A percentile compares a stretch with the other conserved stretches of the same genome.
phyloP scores from a whole-genome alignment of 2,113 vertebrate species.

The Cygnus atratus region DNA sequence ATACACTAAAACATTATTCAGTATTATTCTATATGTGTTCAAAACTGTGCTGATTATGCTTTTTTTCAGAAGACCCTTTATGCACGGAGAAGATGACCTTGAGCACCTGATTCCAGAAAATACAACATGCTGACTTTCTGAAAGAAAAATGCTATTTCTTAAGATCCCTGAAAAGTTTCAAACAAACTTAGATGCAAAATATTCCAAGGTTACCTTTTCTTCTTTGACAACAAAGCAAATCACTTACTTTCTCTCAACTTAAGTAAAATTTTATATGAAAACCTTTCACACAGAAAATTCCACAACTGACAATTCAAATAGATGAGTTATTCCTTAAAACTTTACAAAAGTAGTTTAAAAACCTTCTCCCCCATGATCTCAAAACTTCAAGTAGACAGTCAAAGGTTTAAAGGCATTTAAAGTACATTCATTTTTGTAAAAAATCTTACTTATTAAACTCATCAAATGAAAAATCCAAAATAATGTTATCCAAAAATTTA shows the following conservation, averaged over 20 bases:
- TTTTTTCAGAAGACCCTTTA: background rate
- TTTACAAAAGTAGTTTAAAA: background rate
- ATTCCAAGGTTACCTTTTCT: background rate
- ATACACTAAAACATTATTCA: background rate
- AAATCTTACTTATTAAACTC: background rate
- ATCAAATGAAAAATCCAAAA: background rate
- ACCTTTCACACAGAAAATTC: background rate
- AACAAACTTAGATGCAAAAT: background rate
- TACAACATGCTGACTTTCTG: background rate
- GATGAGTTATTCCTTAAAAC: background rate
- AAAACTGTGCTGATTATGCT: background rate
- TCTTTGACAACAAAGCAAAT: background rate
- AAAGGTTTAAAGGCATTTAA: constrained; percentile 5
- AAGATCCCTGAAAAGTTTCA: background rate
- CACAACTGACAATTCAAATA: background rate
- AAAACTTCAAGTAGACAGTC: background rate
- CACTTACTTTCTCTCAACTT: background rate
- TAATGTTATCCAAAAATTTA: background rate
- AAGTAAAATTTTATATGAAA: background rate
- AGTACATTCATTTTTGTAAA: background rate
- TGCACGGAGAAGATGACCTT: background rate
- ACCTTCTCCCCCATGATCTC: background rate
- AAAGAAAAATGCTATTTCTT: background rate
- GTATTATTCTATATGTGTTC: background rate
- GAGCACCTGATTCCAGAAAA: background rate